phyloP scores from a whole-genome alignment of 2,888 invertebrate species.

The Andrena hattorfiana region DNA sequence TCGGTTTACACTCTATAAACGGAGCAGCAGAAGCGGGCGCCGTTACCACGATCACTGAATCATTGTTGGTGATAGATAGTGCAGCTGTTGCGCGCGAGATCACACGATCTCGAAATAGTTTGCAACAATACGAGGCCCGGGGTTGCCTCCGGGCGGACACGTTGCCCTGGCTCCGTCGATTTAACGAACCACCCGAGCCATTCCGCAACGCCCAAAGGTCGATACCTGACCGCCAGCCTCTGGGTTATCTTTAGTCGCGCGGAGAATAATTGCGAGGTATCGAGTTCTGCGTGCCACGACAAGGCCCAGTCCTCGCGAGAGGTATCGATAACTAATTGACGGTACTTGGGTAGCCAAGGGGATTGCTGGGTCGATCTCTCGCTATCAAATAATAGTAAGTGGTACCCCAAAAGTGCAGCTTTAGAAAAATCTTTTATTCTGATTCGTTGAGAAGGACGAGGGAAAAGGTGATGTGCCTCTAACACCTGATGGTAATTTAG shows the following conservation, averaged over 20 bases:
- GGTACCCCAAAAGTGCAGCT: slow-evolving; percentile 19
- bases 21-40: slow-evolving; percentile 72
- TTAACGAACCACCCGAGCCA: slow-evolving; percentile 68
- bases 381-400: background rate
- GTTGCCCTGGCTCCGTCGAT: slow-evolving; percentile 59
- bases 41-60: slow-evolving; percentile 82
- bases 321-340: slow-evolving; percentile 6
- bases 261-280: slow-evolving; percentile 54
- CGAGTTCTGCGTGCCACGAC: slow-evolving; percentile 10
- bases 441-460: no score
- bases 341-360: background rate
- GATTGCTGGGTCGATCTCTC: background rate
- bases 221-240: slow-evolving; percentile 57
- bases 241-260: slow-evolving; percentile 60
- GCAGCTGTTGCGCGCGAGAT: slow-evolving; percentile 82
- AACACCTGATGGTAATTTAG: background rate
- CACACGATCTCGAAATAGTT: slow-evolving; percentile 83
- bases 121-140: slow-evolving; percentile 78
- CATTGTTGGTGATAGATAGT: slow-evolving; percentile 84
- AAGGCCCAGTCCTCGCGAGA: background rate
- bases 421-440: background rate
- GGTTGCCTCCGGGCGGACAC: slow-evolving; percentile 49
- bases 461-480: no score
- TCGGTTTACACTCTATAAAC: slow-evolving; percentile 81
- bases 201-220: slow-evolving; percentile 31